These are phyloP conservation scores for Sciaenops ocellatus DNA, from an alignment of 2,797 vertebrate species.

Conservation along the genomic window DNA sequence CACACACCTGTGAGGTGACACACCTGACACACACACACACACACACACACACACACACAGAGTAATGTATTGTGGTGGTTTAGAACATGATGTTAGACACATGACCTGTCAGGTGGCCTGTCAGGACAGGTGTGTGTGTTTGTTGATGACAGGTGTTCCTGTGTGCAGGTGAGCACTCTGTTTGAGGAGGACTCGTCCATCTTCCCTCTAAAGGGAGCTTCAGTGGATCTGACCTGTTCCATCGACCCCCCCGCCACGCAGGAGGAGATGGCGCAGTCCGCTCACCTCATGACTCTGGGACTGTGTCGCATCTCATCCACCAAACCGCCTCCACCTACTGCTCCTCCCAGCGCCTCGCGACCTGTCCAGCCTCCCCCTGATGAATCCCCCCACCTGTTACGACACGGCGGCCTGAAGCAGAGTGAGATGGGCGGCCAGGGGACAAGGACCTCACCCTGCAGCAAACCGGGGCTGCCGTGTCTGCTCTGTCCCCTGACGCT, in stretches of 20 bases:
- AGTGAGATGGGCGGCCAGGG: fast-evolving
- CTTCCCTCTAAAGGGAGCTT: constrained; percentile 72
- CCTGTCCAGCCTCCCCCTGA: background rate
- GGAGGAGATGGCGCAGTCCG: constrained; percentile 79
- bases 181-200: constrained; percentile 77
- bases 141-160: no score
- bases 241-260: constrained; percentile 57
- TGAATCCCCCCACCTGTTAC: fast-evolving
- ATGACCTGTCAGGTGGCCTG: no score
- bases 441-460: background rate
- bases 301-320: constrained; percentile 76
- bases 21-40: constrained; percentile 13
- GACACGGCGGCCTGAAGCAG: background rate
- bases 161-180: constrained; percentile 79
- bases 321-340: constrained; percentile 17
- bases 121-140: no score
- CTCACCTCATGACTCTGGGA: constrained; percentile 84
- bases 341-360: no score
- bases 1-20: constrained; percentile 79
- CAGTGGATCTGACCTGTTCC: constrained; percentile 60
- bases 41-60: constrained; percentile 7
- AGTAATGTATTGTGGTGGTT: background rate
- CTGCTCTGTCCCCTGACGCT: constrained; percentile 54
- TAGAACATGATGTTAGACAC: no score
- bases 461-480: constrained; percentile 35